Evolutionary conservation across 2,797 vertebrate genomes (phyloP).

Genomic region (Micropoecilia bifurca): DNA sequence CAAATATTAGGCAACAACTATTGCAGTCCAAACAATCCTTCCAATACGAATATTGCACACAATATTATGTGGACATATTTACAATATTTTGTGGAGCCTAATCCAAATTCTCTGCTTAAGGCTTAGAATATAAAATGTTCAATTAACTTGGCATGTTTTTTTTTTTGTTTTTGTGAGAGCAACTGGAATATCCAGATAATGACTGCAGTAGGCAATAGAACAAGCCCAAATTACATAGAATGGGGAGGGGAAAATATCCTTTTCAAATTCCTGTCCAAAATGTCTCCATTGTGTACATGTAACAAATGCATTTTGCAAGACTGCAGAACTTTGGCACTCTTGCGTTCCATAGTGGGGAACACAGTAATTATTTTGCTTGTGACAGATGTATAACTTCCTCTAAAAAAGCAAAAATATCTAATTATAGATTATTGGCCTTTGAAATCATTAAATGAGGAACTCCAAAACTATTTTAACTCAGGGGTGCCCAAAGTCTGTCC

Average conservation of each 20-base stretch:
- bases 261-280: neutral
- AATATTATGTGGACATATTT: neutral
- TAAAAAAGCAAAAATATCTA: neutral
- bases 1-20: neutral
- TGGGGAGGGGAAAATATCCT: neutral
- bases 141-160: neutral
- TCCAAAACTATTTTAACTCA: neutral
- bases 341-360: neutral
- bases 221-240: neutral
- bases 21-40: neutral
- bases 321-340: neutral
- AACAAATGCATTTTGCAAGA: neutral
- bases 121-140: no score
- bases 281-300: neutral
- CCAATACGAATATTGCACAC: neutral
- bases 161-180: neutral
- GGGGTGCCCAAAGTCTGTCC: no score
- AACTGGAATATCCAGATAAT: neutral
- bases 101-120: neutral
- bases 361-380: neutral
- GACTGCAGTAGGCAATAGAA: neutral
- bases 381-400: neutral
- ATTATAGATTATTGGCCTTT: neutral
- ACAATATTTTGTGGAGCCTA: neutral
- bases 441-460: neutral